Conservation (phyloP, 92 coral and sea anemone species). For the Epizoanthus scotinus region DNA sequence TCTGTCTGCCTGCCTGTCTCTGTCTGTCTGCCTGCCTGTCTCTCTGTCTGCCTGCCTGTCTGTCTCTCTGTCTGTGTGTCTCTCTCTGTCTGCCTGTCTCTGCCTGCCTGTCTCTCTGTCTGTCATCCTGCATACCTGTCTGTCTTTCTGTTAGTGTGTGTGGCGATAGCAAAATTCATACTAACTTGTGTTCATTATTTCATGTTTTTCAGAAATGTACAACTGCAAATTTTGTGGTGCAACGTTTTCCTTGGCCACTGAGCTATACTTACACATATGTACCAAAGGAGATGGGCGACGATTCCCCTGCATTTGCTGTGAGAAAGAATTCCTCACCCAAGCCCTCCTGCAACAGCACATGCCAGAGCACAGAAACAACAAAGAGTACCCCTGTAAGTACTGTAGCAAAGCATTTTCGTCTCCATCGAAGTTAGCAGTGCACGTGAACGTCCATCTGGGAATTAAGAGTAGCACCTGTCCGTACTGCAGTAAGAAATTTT, state of each 20-base stretch:
- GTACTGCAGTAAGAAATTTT: conserved; percentile 7
- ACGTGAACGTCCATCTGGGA: neutral
- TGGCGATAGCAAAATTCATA: neutral
- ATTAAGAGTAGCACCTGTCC: conserved; percentile 4
- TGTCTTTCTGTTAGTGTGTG: no score
- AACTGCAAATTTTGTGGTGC: conserved; percentile 8
- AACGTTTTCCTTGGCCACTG: neutral
- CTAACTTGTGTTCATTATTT: neutral
- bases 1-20: no score
- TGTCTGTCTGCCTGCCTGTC: no score
- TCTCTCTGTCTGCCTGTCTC: no score
- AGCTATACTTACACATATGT: conserved; percentile 18
- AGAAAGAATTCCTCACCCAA: neutral
- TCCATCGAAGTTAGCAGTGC: neutral
- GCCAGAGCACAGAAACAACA: neutral
- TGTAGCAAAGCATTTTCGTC: conserved; percentile 7
- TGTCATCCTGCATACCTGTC: no score
- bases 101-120: no score
- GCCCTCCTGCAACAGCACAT: neutral
- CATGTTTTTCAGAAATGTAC: conserved; percentile 19
- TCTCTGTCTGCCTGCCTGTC: no score
- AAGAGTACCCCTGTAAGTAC: neutral
- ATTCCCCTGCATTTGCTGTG: conserved; percentile 1
- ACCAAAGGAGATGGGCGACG: neutral
- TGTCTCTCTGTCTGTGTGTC: no score